These are phyloP conservation scores for Larimichthys crocea DNA, from an alignment of 2,113 vertebrate species.

Conservation along the genomic window DNA sequence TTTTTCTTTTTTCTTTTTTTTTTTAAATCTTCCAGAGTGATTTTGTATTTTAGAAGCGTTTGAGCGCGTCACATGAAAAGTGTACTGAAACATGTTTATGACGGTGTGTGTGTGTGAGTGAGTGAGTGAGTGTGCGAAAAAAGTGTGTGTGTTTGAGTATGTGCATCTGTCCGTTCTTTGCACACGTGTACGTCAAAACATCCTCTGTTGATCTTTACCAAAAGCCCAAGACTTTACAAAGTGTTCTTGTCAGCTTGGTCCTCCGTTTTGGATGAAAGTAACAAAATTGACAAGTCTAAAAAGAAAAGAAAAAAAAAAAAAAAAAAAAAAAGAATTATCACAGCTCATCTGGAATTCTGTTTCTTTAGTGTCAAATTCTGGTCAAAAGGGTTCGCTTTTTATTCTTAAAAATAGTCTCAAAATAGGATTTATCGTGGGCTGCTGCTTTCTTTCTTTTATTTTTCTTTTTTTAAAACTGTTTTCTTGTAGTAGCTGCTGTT, in stretches of 20 bases:
- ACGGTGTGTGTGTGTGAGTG: conserved; percentile 25
- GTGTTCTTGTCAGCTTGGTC: conserved; percentile 96
- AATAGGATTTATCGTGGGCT: conserved; percentile 86
- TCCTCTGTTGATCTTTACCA: conserved; percentile 90
- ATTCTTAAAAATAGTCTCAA: conserved; percentile 94
- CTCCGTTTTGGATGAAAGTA: conserved; percentile 93
- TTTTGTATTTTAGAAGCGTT: conserved; percentile 79
- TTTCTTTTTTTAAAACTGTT: conserved; percentile 69
- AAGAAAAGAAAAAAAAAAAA: conserved; percentile 53
- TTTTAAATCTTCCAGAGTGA: conserved; percentile 88
- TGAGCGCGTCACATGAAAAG: conserved; percentile 72
- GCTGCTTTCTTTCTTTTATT: conserved; percentile 74
- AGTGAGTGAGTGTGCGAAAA: conserved; percentile 59
- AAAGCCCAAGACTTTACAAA: conserved; percentile 98
- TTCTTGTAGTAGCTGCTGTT: conserved; percentile 78
- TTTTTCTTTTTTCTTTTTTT: conserved; percentile 24
- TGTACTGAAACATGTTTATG: conserved; percentile 75
- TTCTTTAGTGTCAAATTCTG: conserved; percentile 94
- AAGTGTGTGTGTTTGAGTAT: conserved; percentile 33
- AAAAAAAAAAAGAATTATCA: conserved; percentile 89
- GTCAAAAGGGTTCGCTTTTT: conserved; percentile 89
- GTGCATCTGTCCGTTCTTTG: conserved; percentile 64
- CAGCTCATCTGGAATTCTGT: conserved; percentile 98
- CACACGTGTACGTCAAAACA: conserved; percentile 82
- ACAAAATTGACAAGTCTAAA: conserved; percentile 93